phyloP scores from a whole-genome alignment of 2,888 invertebrate species.

The Cerastis rubricosa region DNA sequence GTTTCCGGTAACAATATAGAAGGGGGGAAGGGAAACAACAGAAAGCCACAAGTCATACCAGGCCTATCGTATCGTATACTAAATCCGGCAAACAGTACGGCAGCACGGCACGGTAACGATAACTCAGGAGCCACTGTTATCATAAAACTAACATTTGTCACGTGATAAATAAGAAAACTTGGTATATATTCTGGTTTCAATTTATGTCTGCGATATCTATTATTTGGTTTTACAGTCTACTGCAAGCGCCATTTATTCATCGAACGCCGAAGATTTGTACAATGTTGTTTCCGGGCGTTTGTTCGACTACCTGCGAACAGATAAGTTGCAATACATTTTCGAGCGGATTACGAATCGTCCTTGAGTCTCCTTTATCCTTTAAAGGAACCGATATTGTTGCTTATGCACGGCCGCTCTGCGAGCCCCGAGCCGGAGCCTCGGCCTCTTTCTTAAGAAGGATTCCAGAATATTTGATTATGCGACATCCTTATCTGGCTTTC shows the following conservation, averaged over 20 bases:
- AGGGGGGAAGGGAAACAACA: background rate
- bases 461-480: slow-evolving; percentile 88
- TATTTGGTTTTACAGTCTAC: slow-evolving; percentile 57
- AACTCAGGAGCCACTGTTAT: slow-evolving; percentile 48
- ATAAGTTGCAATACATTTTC: slow-evolving; percentile 77
- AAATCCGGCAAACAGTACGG: slow-evolving; percentile 27
- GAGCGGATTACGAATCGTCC: slow-evolving; percentile 84
- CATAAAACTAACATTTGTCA: slow-evolving; percentile 59
- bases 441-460: slow-evolving; percentile 84
- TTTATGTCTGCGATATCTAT: slow-evolving; percentile 49
- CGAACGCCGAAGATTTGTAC: slow-evolving; percentile 62
- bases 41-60: background rate
- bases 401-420: slow-evolving; percentile 82
- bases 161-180: slow-evolving; percentile 51
- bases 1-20: slow-evolving; percentile 2
- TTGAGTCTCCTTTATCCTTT: slow-evolving; percentile 85
- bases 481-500: slow-evolving; percentile 84
- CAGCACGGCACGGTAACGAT: slow-evolving; percentile 35
- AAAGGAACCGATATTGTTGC: slow-evolving; percentile 87
- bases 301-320: slow-evolving; percentile 72
- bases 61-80: slow-evolving; percentile 29
- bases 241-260: slow-evolving; percentile 52
- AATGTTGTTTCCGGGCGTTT: slow-evolving; percentile 63
- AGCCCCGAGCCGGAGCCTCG: slow-evolving; percentile 64
- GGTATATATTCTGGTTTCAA: slow-evolving; percentile 35